A percentile compares a stretch with the other conserved stretches of the same genome.
phyloP scores from a whole-genome alignment of 2,797 vertebrate genomes.

The Acanthurus lineatus region DNA sequence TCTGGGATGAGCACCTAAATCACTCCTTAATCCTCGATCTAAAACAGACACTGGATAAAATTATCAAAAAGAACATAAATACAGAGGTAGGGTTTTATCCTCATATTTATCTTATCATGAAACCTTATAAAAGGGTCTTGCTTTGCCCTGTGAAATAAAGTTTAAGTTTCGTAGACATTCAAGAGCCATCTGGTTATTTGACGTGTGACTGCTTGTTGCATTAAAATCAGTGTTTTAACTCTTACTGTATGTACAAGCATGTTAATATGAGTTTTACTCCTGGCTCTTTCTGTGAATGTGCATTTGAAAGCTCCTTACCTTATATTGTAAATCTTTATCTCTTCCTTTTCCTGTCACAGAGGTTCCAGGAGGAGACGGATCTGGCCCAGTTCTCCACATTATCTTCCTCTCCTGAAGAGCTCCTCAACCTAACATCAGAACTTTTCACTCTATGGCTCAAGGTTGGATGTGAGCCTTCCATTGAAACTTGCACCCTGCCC shows the following conservation, averaged over 20 bases:
- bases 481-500: slow-evolving; percentile 74
- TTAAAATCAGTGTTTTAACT: background rate
- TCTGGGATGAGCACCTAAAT: slow-evolving; percentile 83
- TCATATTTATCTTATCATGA: background rate
- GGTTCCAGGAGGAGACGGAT: slow-evolving; percentile 78
- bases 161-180: background rate
- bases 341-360: slow-evolving; percentile 62
- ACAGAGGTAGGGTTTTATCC: slow-evolving; percentile 65
- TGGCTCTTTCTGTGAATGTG: background rate
- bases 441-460: slow-evolving; percentile 79
- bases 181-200: background rate
- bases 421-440: slow-evolving; percentile 81
- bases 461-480: slow-evolving; percentile 62
- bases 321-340: background rate
- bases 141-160: background rate
- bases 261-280: slow-evolving; percentile 1
- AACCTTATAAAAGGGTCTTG: background rate
- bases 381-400: slow-evolving; percentile 53
- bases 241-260: background rate
- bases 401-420: slow-evolving; percentile 81
- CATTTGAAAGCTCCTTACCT: background rate
- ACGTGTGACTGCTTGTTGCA: background rate
- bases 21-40: slow-evolving; percentile 77
- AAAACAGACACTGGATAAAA: slow-evolving; percentile 72
- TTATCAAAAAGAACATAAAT: slow-evolving; percentile 72